phyloP scores from a whole-genome alignment of 2,797 vertebrate species.

The Arnoldichthys spilopterus region DNA sequence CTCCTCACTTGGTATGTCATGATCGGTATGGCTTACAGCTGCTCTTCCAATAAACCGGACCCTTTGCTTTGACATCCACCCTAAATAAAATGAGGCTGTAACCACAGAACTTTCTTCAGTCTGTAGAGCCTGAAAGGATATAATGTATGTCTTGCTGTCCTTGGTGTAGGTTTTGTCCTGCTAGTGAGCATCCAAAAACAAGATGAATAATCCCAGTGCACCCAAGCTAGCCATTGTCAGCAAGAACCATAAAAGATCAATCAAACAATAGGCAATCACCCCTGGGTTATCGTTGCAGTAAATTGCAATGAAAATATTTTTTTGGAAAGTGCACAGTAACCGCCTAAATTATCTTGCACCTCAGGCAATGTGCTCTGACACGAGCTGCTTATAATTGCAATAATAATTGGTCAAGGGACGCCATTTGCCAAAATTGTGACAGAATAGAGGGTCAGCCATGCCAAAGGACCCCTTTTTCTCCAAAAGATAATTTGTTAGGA shows the following conservation, averaged over 20 bases:
- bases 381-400: constrained; percentile 49
- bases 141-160: constrained; percentile 63
- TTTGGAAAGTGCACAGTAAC: constrained; percentile 48
- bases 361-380: constrained; percentile 45
- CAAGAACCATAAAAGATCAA: constrained; percentile 60
- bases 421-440: constrained; percentile 53
- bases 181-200: constrained; percentile 68
- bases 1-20: no score
- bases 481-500: constrained; percentile 71
- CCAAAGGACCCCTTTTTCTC: constrained; percentile 56
- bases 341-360: constrained; percentile 51
- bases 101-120: constrained; percentile 46
- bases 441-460: constrained; percentile 51
- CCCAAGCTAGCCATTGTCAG: constrained; percentile 54
- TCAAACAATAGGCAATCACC: constrained; percentile 65
- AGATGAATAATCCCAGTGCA: constrained; percentile 62
- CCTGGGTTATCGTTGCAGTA: constrained; percentile 63
- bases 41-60: constrained; percentile 48
- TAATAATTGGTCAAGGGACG: constrained; percentile 50
- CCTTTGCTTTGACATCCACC: constrained; percentile 48
- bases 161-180: constrained; percentile 61
- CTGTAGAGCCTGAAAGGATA: constrained; percentile 60
- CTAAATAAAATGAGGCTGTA: constrained; percentile 60
- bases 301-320: constrained; percentile 65
- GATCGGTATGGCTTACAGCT: constrained; percentile 42